These are phyloP conservation scores for Hydriomena furcata DNA, from an alignment of 2,888 invertebrate genomes.

Conservation along the genomic window DNA sequence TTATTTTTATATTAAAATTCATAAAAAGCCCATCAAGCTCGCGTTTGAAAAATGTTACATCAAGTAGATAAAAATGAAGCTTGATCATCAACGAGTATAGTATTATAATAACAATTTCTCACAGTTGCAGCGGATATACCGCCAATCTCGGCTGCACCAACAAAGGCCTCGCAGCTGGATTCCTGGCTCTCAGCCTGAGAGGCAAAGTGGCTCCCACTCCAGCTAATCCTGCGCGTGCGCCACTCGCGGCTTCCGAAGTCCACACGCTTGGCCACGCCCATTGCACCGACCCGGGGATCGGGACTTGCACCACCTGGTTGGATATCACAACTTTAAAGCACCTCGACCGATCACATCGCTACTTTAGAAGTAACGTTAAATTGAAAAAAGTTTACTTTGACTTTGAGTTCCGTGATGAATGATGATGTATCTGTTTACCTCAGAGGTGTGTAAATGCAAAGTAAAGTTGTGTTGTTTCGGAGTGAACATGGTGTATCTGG, in stretches of 20 bases:
- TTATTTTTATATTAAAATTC: too few species aligned
- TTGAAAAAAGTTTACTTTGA: too few species aligned
- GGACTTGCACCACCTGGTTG: conserved; percentile 9
- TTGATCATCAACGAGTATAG: too few species aligned
- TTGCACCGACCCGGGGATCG: conserved; percentile 1
- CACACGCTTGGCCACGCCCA: conserved; percentile 22
- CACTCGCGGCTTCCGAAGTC: conserved; percentile 3
- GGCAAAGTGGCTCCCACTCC: conserved; percentile 77
- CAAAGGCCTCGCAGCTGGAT: conserved; percentile 89
- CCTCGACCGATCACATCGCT: too few species aligned
- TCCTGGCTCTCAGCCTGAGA: conserved; percentile 86
- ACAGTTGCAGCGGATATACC: conserved; percentile 83
- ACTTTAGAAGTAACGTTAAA: too few species aligned
- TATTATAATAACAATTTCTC: not conserved
- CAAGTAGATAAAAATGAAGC: too few species aligned
- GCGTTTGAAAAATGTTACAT: too few species aligned
- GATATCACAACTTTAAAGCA: too few species aligned
- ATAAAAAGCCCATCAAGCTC: too few species aligned
- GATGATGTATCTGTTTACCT: too few species aligned
- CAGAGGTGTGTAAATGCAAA: conserved; percentile 88
- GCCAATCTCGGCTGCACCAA: conserved; percentile 86
- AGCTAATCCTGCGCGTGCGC: conserved; percentile 32
- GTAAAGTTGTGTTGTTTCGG: conserved; percentile 84
- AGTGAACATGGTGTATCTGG: conserved; percentile 33
- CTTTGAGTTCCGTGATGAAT: too few species aligned